Base-by-base conservation (phyloP, 2,888 invertebrate species). In the Limnephilus rhombicus region DNA sequence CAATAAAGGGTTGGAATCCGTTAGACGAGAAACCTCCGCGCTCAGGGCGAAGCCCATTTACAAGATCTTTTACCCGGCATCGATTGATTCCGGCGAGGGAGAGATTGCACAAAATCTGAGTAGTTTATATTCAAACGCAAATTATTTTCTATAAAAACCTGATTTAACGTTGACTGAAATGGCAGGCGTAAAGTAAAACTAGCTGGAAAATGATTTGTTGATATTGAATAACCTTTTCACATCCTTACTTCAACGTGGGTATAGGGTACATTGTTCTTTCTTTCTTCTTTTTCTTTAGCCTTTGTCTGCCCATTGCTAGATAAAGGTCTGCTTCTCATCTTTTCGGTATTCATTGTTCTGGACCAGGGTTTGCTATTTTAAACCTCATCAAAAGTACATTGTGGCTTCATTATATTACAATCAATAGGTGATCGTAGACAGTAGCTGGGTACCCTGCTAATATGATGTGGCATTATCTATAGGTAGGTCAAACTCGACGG, bases 1-100 rank as follows among this genome's bases (percentile, higher is more conserved):
- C 31, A 82, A 82, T 82, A 82, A 31, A 82, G 82, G 82, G 34
- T 82, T 82, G 82, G 82, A 82, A 82, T 82, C 82, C 34, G 31
- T 34, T 15, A 34, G 82, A 82, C 31, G 29, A 82, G 82, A 34
- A 31, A 34, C 34, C 82, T 82, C 82, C 34, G 34, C 31, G 34
- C 34, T 82, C 15, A 82, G 34, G 34, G 34, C 82, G 15, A 34
- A 82, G 68, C 34, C 82, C 34, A 82, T 82, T 82, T 82, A 82
- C 82, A 18, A 34, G 31, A 34, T 34, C 34, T 82, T 34, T 82
- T 31, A 34, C 82, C 29, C 15, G 31, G 82, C 13, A 82, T 34
- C 82, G 13, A 31, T 82, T 82, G 82, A 34, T 31, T 82, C 29
- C 68, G 9, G 7, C 68, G 68, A 68, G 68, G 68, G 68, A 68